Conservation (phyloP, 2,113 vertebrate species). For the Sorex araneus region DNA sequence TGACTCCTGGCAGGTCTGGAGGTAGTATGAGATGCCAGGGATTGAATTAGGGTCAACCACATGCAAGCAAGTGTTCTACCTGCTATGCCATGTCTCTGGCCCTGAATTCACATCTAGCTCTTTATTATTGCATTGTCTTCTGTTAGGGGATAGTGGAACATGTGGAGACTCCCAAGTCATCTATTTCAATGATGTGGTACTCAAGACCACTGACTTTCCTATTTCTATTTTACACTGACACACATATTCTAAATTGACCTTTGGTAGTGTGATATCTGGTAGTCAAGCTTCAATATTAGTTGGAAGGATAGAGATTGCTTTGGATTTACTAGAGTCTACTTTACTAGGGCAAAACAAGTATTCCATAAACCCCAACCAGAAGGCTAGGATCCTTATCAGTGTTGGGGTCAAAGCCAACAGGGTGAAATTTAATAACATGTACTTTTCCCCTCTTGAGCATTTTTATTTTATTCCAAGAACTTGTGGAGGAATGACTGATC, state of each 20-base stretch:
- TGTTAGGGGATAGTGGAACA: background rate
- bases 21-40: too few species aligned
- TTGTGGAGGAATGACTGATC: slow-evolving; percentile 13
- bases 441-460: background rate
- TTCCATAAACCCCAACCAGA: background rate
- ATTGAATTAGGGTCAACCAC: too few species aligned
- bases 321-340: background rate
- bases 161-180: too few species aligned
- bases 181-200: background rate
- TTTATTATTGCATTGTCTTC: background rate
- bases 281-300: background rate
- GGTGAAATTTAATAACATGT: background rate
- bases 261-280: background rate
- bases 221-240: background rate
- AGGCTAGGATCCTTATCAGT: background rate
- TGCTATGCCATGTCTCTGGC: too few species aligned
- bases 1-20: too few species aligned
- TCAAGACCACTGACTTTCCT: background rate
- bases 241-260: background rate
- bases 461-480: background rate
- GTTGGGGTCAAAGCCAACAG: background rate
- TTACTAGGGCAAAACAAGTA: background rate
- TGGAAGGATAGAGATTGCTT: background rate
- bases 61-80: too few species aligned
- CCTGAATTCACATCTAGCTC: background rate